Base-by-base conservation (phyloP, 2,888 invertebrate genomes). In the Melinopterus prodromus region DNA sequence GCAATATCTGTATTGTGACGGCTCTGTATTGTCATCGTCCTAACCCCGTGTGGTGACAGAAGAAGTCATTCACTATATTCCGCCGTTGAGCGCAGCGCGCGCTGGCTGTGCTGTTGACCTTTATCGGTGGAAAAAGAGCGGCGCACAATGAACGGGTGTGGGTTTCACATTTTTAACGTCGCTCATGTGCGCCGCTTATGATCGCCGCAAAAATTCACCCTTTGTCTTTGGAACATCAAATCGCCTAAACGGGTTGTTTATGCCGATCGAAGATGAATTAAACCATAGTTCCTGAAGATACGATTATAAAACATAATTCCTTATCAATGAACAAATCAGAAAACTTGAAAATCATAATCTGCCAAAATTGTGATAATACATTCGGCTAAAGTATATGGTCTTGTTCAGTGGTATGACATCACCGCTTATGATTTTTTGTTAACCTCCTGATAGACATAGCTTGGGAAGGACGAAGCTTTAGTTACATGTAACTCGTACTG, bases 1-100 rank as follows among this genome's bases (percentile, higher is more conserved):
- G 77, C 81, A 83, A 81, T 83, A 80, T 83, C 82, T 80, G 81
- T 82, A 82, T 81, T 82, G 82, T 83, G 80, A 71, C 77, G 79
- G 79, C 74, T 35, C 78, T 81, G 79, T 81, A 83, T 84, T 81
- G 83, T 83, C 80, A 81, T 81, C 81, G 72, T 81, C 81, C 80
- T 80, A 79, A 79, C 78, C 80, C 81, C 80, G n/a, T 74, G 80
- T 81, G 80, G 82, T 82, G 83, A 83, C 83, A 84, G 81, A 81
- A 80, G 81, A 81, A 82, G 82, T 83, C 83, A 83, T 84, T 83
- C 82, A 83, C 71, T 78, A 78, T 80, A 80, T 72, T 79, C 80
- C 53, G 53, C 12, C 53, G 53, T 53, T 53, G 53, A 53, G 53
- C 38, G 9, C 53, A 7, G 12, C 7, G 12, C 9, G 12, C 53